phyloP scores from a whole-genome alignment of 1,140 invertebrate genomes.

The Heliconius melpomene region DNA sequence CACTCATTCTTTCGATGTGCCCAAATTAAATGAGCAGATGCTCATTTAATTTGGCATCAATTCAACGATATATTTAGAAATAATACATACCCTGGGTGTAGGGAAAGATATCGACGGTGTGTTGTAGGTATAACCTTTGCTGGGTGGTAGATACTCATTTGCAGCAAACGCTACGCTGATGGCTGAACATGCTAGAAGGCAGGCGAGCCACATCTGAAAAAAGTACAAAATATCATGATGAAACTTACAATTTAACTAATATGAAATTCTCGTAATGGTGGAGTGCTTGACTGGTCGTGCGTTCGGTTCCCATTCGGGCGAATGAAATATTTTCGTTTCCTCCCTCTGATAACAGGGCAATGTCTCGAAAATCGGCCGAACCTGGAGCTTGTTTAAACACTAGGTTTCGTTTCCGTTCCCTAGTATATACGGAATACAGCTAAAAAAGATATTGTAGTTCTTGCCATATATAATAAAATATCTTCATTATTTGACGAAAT shows the following conservation, averaged over 20 bases:
- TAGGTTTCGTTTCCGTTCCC: too few relatives aligned
- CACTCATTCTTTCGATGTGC: too few relatives aligned
- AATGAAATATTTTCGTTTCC: too few relatives aligned
- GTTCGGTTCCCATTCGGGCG: too few relatives aligned
- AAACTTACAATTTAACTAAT: background rate
- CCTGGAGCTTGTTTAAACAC: too few relatives aligned
- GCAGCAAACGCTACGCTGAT: slow-evolving; percentile 73
- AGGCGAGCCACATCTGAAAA: slow-evolving; percentile 67
- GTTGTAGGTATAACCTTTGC: slow-evolving; percentile 83
- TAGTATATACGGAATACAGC: too few relatives aligned
- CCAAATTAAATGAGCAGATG: too few relatives aligned
- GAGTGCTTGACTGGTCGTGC: too few relatives aligned
- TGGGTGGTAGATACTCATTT: slow-evolving; percentile 84
- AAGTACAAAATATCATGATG: slow-evolving; percentile 51
- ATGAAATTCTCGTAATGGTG: background rate
- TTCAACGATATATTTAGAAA: background rate
- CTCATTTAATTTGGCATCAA: background rate
- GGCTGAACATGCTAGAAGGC: slow-evolving; percentile 49
- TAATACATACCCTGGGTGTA: slow-evolving; percentile 1
- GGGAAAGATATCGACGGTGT: slow-evolving; percentile 82
- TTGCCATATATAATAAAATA: too few relatives aligned
- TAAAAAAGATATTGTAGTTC: too few relatives aligned
- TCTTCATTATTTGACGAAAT: background rate
- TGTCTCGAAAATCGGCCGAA: too few relatives aligned
- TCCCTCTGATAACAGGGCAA: too few relatives aligned